Evolutionary conservation across 2,113 vertebrate species (phyloP), one percentile per base, ranked within the genome.

Genomic region (Corythornis cristatus): DNA sequence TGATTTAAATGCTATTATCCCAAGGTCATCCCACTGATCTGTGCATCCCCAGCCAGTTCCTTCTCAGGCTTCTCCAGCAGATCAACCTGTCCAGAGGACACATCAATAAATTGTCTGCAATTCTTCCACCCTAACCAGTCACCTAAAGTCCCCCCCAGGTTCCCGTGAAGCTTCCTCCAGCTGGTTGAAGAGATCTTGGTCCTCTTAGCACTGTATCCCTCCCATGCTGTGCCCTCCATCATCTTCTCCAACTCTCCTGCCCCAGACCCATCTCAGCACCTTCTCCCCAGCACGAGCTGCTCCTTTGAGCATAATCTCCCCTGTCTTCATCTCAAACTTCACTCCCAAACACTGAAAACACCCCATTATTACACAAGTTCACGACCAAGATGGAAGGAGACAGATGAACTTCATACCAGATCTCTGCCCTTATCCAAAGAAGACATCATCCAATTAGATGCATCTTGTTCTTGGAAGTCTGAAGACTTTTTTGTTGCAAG

Each of bases 101-200:
- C 51, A n/a, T 11, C 1, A 48, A n/a, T 18, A 5, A 42, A 4
- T 4, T 5, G 5, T 22, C 31, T 4, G 0, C 33, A 0, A 1
- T 8, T 12, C 29, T 71, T 40, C 42, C 33, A 40, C 10, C 19
- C 22, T 14, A 28, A 42, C 2, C 25, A 4, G 12, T 1, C 29
- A 5, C 70, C 10, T 17, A 3, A 42, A 60, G 37, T 12, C 6
- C 5, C 19, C 51, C 16, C 6, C 2, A 13, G 70, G 61, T 65
- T 65, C 31, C 42, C 4, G 33, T 2, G 60, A 74, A 9, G 54
- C 6, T n/a, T 82, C 42, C 29, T 65, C 5, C 56, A 54, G 28
- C 8, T 61, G 9, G 23, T 45, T 65, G 40, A 11, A 53, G 48
- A 45, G 48, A 4, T 16, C 8, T 33, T 10, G 21, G 14, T 25